Conservation (phyloP, 2,797 vertebrate genomes). For the Peromyscus nudipes region DNA sequence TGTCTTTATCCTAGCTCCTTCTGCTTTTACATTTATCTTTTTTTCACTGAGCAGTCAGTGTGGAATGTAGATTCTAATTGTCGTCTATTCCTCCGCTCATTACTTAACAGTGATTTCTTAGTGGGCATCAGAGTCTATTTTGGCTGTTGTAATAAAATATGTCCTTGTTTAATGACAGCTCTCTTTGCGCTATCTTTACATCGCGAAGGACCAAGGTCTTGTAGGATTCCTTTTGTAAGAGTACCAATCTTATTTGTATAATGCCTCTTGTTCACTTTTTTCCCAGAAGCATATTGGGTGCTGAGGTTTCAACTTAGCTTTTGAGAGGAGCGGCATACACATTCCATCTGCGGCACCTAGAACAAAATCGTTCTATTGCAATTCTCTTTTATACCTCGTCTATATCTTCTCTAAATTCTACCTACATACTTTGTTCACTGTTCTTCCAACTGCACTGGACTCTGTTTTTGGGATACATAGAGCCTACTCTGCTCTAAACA, state of each 20-base stretch:
- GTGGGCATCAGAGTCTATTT: neutral
- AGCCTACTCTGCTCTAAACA: neutral
- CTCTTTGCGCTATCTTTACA: neutral
- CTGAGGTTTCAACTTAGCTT: neutral
- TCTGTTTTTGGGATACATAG: neutral
- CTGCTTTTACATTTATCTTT: neutral
- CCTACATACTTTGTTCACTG: neutral
- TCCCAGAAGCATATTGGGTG: neutral
- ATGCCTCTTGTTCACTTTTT: neutral
- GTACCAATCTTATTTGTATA: neutral
- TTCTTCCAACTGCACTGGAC: neutral
- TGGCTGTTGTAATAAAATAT: neutral
- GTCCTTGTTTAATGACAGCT: neutral
- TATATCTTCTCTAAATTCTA: neutral
- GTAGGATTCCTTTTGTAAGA: neutral
- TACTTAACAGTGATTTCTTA: neutral
- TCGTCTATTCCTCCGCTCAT: neutral
- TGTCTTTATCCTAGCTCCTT: neutral
- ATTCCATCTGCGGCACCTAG: neutral
- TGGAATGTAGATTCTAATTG: neutral
- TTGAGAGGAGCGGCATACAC: no score
- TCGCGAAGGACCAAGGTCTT: neutral
- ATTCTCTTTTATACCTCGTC: neutral
- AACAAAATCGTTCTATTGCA: neutral
- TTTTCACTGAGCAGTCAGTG: neutral